Percentiles rank a stretch among this genome's conserved stretches.
Evolutionary conservation across 1,140 invertebrate species (phyloP).

Genomic region (Luehdorfia chinensis): DNA sequence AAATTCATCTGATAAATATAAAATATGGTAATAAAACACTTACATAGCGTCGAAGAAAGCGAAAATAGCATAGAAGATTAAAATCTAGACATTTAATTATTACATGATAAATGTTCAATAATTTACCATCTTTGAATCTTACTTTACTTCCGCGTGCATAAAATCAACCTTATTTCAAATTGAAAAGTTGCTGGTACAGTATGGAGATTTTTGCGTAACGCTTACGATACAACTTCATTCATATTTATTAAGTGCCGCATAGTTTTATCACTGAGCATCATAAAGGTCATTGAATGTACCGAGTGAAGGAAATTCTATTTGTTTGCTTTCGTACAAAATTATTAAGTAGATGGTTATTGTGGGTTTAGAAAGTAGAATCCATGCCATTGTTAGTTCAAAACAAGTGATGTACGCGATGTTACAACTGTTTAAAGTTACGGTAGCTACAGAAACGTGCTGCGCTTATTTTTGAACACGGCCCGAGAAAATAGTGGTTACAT

Average conservation of each 20-base stretch:
- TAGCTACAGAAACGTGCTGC: neutral
- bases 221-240: neutral
- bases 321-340: conserved; percentile 6
- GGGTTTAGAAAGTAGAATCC: neutral
- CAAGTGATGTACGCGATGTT: neutral
- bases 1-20: too few relatives aligned
- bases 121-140: neutral
- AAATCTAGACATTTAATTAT: too few relatives aligned
- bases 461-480: neutral
- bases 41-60: neutral
- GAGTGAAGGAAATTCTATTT: conserved; percentile 2
- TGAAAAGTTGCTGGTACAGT: neutral
- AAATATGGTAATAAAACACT: neutral
- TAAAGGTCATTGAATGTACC: conserved; percentile 11
- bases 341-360: neutral
- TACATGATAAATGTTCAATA: too few relatives aligned
- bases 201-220: conserved; percentile 15
- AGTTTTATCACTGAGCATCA: conserved; percentile 3
- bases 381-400: neutral
- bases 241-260: conserved; percentile 7
- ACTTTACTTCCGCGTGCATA: conserved; percentile 1
- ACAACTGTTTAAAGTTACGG: neutral
- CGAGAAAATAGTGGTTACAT: conserved; percentile 12
- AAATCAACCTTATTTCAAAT: neutral
- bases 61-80: neutral